These are phyloP conservation scores for Chloroceryle amazona DNA, from an alignment of 2,797 vertebrate genomes.

Conservation along the genomic window DNA sequence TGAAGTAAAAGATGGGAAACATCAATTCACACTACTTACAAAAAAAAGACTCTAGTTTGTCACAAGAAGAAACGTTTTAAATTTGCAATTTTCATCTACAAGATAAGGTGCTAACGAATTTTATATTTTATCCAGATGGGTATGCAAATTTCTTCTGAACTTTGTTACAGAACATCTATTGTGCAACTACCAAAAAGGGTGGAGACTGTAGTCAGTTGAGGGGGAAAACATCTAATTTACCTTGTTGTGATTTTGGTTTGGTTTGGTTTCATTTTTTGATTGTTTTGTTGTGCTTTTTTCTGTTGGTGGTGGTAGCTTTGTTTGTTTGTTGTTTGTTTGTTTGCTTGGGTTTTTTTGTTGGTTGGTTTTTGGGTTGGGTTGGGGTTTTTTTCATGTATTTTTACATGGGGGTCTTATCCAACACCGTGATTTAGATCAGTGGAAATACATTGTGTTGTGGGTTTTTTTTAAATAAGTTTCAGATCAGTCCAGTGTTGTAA, in stretches of 20 bases:
- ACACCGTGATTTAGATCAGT: not conserved
- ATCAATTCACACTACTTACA: constrained; percentile 68
- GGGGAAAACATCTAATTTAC: not conserved
- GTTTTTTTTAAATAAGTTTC: not conserved
- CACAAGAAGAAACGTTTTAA: constrained; percentile 68
- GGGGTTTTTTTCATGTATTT: not conserved
- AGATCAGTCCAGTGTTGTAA: not conserved
- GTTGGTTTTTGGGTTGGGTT: no score
- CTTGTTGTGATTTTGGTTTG: not conserved
- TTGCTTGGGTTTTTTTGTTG: no score
- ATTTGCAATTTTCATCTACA: constrained; percentile 63
- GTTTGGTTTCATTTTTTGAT: no score
- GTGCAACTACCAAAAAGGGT: not conserved
- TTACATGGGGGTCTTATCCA: not conserved
- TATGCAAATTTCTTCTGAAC: constrained; percentile 67
- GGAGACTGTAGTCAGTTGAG: not conserved
- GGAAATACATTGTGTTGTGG: not conserved
- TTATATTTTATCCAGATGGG: constrained; percentile 68
- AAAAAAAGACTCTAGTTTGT: constrained; percentile 45
- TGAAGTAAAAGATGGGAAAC: constrained; percentile 62
- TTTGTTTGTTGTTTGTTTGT: no score
- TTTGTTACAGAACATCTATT: constrained; percentile 21
- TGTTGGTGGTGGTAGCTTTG: no score
- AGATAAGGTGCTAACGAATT: constrained; percentile 74
- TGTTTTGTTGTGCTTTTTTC: no score